These are phyloP conservation scores for Podocnemis expansa DNA, from an alignment of 2,113 vertebrate species.

Conservation along the genomic window DNA sequence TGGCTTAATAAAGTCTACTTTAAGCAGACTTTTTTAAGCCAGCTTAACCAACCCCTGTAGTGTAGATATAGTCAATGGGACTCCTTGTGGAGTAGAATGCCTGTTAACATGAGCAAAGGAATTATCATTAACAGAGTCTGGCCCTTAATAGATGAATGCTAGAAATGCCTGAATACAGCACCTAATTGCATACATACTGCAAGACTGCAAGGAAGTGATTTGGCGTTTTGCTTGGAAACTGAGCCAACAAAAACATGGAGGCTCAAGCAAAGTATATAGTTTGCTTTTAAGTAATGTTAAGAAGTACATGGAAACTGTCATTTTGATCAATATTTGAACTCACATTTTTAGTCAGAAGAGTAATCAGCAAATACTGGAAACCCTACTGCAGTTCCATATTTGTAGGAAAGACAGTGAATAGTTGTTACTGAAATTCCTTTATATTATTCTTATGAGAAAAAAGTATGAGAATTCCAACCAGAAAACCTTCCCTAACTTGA, in stretches of 20 bases:
- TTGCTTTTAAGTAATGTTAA: background rate
- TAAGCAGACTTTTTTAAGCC: too few relatives aligned
- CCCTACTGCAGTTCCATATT: background rate
- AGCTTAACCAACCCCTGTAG: too few relatives aligned
- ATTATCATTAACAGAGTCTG: background rate
- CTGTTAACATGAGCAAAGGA: background rate
- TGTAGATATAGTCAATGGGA: background rate
- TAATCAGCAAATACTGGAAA: background rate
- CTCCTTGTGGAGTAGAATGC: background rate
- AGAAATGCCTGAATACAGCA: background rate
- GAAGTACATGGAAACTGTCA: background rate
- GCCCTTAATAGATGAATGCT: background rate
- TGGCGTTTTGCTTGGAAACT: background rate
- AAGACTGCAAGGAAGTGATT: background rate
- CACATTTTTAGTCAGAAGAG: background rate
- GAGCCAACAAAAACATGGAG: background rate
- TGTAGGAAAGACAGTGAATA: background rate
- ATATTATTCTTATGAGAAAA: background rate
- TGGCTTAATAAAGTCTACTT: too few relatives aligned
- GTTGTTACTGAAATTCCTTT: background rate
- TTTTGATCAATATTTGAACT: background rate
- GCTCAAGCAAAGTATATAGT: rapidly evolving
- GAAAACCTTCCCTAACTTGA: background rate
- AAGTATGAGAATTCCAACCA: background rate
- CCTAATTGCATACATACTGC: background rate